phyloP scores from a whole-genome alignment of 1,140 invertebrate species.

The Stenopsyche tienmushanensis region DNA sequence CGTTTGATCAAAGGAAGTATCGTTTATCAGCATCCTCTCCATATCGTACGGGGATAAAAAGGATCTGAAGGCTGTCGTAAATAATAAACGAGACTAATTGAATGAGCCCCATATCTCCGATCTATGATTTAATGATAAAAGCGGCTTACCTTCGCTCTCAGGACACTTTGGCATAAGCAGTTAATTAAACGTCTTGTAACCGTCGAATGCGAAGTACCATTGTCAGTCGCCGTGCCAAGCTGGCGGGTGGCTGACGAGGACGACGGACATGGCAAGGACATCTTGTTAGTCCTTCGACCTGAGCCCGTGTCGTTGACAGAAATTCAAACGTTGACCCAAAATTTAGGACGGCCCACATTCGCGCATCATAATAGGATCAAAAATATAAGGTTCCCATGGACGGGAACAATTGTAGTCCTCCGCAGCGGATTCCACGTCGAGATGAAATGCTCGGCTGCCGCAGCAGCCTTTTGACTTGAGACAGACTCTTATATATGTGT shows the following conservation, averaged over 20 bases:
- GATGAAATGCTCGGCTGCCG: neutral
- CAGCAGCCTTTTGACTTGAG: neutral
- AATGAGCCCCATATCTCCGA: neutral
- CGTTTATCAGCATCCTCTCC: no score
- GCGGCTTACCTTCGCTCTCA: neutral
- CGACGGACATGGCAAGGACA: slow-evolving; percentile 9
- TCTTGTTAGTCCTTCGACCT: slow-evolving; percentile 11
- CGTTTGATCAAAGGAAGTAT: no score
- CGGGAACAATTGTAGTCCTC: slow-evolving; percentile 1
- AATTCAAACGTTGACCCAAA: neutral
- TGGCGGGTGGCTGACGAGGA: neutral
- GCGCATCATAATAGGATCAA: neutral
- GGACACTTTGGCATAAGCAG: slow-evolving; percentile 17
- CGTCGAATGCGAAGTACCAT: no score
- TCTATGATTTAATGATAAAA: slow-evolving; percentile 11
- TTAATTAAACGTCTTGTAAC: slow-evolving; percentile 26
- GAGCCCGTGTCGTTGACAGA: slow-evolving; percentile 6
- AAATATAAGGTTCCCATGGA: neutral
- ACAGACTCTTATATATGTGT: slow-evolving; percentile 22
- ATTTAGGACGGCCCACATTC: neutral
- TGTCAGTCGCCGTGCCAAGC: slow-evolving; percentile 10
- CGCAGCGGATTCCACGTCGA: neutral
- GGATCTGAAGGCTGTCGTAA: no score
- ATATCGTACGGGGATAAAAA: neutral
- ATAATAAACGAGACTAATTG: neutral